phyloP scores from a whole-genome alignment of 2,113 vertebrate genomes.

The Phaethornis superciliosus region DNA sequence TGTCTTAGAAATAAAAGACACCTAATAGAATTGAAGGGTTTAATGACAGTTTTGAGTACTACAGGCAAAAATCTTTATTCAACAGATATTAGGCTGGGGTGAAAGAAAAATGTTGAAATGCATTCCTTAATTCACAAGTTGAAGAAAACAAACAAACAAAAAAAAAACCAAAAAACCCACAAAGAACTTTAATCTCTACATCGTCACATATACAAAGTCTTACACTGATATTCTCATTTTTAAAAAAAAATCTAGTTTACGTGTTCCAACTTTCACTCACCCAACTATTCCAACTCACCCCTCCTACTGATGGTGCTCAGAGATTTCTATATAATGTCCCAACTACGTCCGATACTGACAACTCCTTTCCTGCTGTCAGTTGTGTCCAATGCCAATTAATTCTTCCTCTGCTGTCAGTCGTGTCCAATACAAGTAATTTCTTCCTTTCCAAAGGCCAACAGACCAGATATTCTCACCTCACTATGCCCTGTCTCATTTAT shows the following conservation, averaged over 20 bases:
- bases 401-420: neutral
- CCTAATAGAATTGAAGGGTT: neutral
- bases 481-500: neutral
- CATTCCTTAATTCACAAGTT: neutral
- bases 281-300: neutral
- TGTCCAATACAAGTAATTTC: neutral
- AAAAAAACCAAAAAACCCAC: neutral
- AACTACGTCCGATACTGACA: neutral
- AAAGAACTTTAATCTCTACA: neutral
- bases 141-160: neutral
- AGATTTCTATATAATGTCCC: neutral
- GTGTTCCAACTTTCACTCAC: neutral
- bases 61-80: neutral
- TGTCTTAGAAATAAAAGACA: neutral
- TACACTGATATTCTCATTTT: neutral
- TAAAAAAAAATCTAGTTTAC: neutral
- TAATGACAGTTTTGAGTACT: fast-evolving
- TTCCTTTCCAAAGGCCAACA: neutral
- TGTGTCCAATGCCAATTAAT: neutral
- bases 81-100: neutral
- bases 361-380: neutral
- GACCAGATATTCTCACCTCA: neutral
- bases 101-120: neutral
- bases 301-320: neutral
- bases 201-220: neutral